Conservation (phyloP, 2,113 vertebrate species). For the Trichechus manatus region DNA sequence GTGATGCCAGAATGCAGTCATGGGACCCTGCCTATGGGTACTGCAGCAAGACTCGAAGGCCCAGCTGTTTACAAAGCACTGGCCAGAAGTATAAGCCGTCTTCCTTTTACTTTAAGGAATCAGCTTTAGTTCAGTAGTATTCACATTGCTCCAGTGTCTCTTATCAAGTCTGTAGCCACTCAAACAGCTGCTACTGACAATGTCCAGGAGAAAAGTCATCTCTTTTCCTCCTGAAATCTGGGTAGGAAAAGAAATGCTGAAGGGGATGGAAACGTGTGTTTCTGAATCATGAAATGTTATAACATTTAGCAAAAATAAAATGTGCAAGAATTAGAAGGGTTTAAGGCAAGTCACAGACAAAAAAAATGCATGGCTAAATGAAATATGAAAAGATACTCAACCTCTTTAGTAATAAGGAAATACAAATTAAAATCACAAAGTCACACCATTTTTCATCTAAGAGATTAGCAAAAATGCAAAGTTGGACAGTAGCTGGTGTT, state of each 20-base stretch:
- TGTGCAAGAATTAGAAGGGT: slow-evolving; percentile 10
- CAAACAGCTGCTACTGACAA: not conserved
- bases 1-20: not conserved
- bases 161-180: slow-evolving; percentile 14
- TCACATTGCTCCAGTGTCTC: not conserved
- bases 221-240: not conserved
- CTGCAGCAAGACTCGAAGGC: not conserved
- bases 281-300: not conserved
- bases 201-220: not conserved
- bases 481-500: not conserved
- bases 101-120: not conserved
- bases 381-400: not conserved
- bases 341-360: not conserved
- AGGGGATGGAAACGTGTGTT: not conserved
- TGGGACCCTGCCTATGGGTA: too few species aligned
- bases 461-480: not conserved
- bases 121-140: not conserved
- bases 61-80: not conserved
- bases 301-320: slow-evolving; percentile 24
- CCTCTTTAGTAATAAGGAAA: too few species aligned
- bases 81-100: not conserved
- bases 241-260: slow-evolving; percentile 14
- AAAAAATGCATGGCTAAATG: not conserved
- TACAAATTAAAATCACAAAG: too few species aligned
- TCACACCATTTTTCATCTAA: not conserved